A percentile compares a stretch with the other conserved stretches of the same genome.
Conservation (phyloP, 1,140 invertebrate species). For the Drosophila punjabiensis region DNA sequence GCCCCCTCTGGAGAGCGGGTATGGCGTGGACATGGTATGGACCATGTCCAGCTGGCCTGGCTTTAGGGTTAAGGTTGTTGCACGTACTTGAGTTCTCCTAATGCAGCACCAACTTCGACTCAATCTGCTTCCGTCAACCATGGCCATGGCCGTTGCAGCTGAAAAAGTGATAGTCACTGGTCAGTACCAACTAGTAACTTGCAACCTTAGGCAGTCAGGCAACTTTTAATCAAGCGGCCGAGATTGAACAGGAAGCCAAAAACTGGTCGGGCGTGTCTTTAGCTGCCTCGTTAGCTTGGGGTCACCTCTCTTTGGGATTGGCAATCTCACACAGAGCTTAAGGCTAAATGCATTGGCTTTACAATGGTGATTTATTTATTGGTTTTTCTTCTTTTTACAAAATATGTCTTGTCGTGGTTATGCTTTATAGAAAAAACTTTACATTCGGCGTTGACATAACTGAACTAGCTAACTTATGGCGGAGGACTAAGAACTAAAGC, state of each 20-base stretch:
- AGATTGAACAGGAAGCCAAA: constrained; percentile 45
- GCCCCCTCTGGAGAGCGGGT: not conserved
- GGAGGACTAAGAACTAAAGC: constrained; percentile 31
- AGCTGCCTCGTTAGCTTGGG: constrained; percentile 15
- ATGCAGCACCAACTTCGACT: not conserved
- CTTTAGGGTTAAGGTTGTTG: constrained; percentile 82
- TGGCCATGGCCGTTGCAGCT: constrained; percentile 33
- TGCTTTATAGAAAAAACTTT: constrained; percentile 54
- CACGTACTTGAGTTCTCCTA: constrained; percentile 74
- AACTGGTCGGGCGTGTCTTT: constrained; percentile 59
- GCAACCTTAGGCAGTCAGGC: constrained; percentile 62
- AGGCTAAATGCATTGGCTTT: constrained; percentile 18
- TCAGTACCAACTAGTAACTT: constrained; percentile 19
- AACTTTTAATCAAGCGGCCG: constrained; percentile 61
- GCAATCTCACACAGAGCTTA: constrained; percentile 6
- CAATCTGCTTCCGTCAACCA: constrained; percentile 63
- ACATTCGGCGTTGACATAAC: constrained; percentile 37
- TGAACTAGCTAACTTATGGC: constrained; percentile 60
- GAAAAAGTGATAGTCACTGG: constrained; percentile 55
- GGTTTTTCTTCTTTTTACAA: constrained; percentile 53
- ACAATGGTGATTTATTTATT: constrained; percentile 60
- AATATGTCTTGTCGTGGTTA: constrained; percentile 40
- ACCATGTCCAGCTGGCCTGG: constrained; percentile 32
- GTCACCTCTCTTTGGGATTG: constrained; percentile 18
- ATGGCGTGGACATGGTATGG: constrained; percentile 61